These are phyloP conservation scores for Dynastes maya DNA, from an alignment of 2,888 invertebrate genomes.

Conservation along the genomic window DNA sequence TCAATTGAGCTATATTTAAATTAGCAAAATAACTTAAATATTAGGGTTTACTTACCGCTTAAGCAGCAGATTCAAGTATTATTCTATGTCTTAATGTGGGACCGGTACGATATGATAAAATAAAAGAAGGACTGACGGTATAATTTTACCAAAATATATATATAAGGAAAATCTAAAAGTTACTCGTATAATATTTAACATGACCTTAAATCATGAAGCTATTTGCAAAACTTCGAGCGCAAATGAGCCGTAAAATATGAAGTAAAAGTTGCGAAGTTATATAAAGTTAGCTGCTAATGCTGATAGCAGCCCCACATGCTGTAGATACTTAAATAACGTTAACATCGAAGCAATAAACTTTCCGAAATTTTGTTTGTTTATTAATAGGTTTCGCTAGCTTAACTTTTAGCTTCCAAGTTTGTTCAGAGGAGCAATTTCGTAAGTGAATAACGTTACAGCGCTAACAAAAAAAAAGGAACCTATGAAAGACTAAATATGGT, in stretches of 20 bases:
- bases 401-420: background rate
- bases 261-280: background rate
- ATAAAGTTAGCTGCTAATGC: background rate
- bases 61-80: background rate
- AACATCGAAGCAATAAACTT: background rate
- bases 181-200: background rate
- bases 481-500: slow-evolving; percentile 1
- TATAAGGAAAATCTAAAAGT: background rate
- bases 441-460: background rate
- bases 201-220: background rate
- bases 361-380: background rate
- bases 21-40: background rate
- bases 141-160: background rate
- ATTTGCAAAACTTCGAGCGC: background rate
- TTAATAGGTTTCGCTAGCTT: background rate
- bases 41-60: background rate
- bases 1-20: background rate
- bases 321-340: background rate
- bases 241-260: slow-evolving; percentile 6
- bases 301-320: background rate
- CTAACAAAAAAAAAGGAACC: background rate
- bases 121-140: background rate
- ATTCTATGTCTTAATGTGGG: background rate
- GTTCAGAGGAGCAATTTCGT: background rate
- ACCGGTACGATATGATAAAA: too few relatives aligned